Conservation (phyloP, 1,140 invertebrate genomes). For the Aplysia californica region DNA sequence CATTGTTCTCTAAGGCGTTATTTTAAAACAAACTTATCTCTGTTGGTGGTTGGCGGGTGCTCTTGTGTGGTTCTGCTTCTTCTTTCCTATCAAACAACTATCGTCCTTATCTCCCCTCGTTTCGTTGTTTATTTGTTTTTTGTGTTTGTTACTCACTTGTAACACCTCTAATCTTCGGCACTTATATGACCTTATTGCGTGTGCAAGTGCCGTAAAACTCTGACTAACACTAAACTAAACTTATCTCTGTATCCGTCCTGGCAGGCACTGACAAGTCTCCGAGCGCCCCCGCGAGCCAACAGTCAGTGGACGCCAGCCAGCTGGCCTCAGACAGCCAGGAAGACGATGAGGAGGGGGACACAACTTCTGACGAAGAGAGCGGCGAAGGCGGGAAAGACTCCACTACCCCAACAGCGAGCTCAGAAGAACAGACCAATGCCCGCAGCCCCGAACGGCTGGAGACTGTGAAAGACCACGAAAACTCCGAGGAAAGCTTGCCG, state of each 20-base stretch:
- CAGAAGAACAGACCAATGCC: background rate
- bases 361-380: conserved; percentile 11
- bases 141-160: too few species aligned
- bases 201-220: too few species aligned
- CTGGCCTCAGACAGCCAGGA: conserved; percentile 19
- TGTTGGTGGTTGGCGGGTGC: too few species aligned
- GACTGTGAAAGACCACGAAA: background rate
- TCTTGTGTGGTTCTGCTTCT: too few species aligned
- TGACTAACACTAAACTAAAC: too few species aligned
- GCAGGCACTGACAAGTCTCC: conserved; percentile 8
- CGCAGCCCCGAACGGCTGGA: too few species aligned
- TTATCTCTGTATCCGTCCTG: background rate
- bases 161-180: too few species aligned
- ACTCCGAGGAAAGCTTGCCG: background rate
- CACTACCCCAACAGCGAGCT: background rate
- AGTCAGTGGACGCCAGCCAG: conserved; percentile 1
- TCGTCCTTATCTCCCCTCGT: too few species aligned
- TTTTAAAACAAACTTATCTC: background rate
- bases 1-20: background rate
- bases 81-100: too few species aligned
- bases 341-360: conserved; percentile 10
- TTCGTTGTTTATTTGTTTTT: too few species aligned
- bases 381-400: background rate
- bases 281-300: background rate
- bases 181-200: too few species aligned